Base-by-base conservation (phyloP, 2,113 vertebrate species). In the Apodemus sylvaticus region DNA sequence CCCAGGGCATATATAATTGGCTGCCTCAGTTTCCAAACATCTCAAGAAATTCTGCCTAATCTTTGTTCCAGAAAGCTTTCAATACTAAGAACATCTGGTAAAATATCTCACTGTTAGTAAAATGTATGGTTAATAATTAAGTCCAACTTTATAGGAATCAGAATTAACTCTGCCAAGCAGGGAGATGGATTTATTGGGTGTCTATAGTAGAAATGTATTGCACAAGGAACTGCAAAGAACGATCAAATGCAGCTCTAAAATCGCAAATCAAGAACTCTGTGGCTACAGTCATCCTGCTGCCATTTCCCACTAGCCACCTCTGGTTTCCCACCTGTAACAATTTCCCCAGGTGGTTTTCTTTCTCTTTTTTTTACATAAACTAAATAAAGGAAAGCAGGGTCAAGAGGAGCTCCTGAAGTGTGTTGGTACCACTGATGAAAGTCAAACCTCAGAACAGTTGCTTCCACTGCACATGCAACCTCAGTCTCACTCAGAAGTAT, bases 161-260 rank as follows among this genome's bases (percentile, higher is more conserved):
- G 94, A 95, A 86, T 90, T 31, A 90, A 71, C 64, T 90, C 55
- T 90, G 71, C 71, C 79, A 95, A 74, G 36, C 55, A 91, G 92
- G 88, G 60, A 64, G 86, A 95, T 96, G 77, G 91, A 93, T 95
- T 90, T 92, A 95, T 90, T 96, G 86, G 94, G 93, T 76, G 39
- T 53, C 79, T 91, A 74, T 83, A 70, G 85, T 86, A 89, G 42
- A 97, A 90, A 60, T 26, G 48, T 78, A 93, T 77, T 86, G 70
- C 64, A 74, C 60, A 94, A 91, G 36, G 60, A 45, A 88, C 39
- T 82, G 60, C 77, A 96, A 89, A 90, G 53, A 94, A 68, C 2
- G 51, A 94, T 48, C 71, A 94, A 88, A 89, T 89, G 68, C 92
- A 94, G 82, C 29, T 95, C 89, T 89, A 92, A 94, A 98, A 82